Conservation (phyloP, 1,140 invertebrate genomes). For the Leptinotarsa defecta region DNA sequence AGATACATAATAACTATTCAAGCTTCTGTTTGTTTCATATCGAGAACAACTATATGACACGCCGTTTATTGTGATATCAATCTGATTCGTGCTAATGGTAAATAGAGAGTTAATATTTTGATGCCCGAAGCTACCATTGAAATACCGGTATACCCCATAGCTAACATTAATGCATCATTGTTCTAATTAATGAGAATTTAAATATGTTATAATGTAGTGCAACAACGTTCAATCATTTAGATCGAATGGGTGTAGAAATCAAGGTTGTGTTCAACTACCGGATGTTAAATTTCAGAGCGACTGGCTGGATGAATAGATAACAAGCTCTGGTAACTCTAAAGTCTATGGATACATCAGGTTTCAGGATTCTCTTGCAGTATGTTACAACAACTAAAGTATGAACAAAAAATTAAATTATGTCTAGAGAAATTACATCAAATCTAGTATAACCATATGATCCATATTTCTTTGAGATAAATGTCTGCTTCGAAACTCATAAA, state of each 20-base stretch:
- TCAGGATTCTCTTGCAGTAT: too few relatives aligned
- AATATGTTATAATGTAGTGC: slow-evolving; percentile 9
- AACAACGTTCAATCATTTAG: slow-evolving; percentile 1
- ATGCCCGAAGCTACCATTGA: background rate
- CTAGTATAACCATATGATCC: too few relatives aligned
- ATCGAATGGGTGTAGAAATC: slow-evolving; percentile 1
- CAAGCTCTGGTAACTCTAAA: too few relatives aligned
- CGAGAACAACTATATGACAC: slow-evolving; percentile 5
- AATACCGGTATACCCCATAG: slow-evolving; percentile 4
- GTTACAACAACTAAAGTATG: too few relatives aligned
- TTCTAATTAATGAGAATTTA: slow-evolving; percentile 9
- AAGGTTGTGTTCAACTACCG: background rate
- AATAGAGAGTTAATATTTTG: slow-evolving; percentile 3
- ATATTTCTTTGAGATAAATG: too few relatives aligned
- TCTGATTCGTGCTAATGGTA: slow-evolving; percentile 6
- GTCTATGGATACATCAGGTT: too few relatives aligned
- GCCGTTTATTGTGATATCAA: slow-evolving; percentile 5
- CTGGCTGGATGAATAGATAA: too few relatives aligned
- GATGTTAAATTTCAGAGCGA: background rate
- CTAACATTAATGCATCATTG: slow-evolving; percentile 8
- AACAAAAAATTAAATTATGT: too few relatives aligned
- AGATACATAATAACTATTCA: background rate
- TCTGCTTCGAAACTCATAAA: too few relatives aligned
- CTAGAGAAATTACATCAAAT: too few relatives aligned
- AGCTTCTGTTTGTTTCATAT: background rate